Base-by-base conservation (phyloP, 2,113 vertebrate species). In the Pterocles orientalis region DNA sequence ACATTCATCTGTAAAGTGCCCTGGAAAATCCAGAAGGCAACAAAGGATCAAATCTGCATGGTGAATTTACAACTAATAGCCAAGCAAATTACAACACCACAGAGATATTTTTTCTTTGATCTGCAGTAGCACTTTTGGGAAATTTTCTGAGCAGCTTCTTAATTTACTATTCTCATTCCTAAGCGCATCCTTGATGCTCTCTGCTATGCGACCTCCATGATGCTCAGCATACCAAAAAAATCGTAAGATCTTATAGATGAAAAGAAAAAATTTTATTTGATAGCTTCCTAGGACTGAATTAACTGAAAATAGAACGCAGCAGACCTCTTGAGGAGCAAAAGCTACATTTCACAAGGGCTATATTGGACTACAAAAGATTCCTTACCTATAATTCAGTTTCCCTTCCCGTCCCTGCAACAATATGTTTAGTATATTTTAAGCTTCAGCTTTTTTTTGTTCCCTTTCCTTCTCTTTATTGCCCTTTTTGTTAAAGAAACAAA, bases 61-160 rank as follows among this genome's bases (percentile, higher is more conserved):
- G 65, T 50, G 61, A 95, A 91, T 95, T 92, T 91, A 61, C 70
- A 96, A 15, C 81, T 89, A 86, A 92, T 29, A 94, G 70, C 77
- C 70, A 86, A 86, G 73, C 33, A 92, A 88, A 86, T 70, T 54
- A 62, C 43, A 90, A 81, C 80, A 83, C 60, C 82, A 93, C 39
- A 86, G 71, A 69, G 20, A 20, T 51, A 39, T 70, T 93, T 78
- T 89, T 79, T 48, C 71, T 88, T 76, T 92, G 56, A 88, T 78
- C 62, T 26, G 28, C 71, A 92, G 60, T 1, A 86, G 48, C 84
- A 76, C 87, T 88, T 34, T 4, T 15, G 48, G 53, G 36, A 65
- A 82, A 48, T 72, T 82, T 90, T 82, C 82, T 62, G 73, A 82
- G 81, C 29, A 82, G 31, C 28, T 78, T 90, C 68, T 54, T 36